phyloP scores from a whole-genome alignment of 1,140 invertebrate genomes.

The Micrasema minimum region DNA sequence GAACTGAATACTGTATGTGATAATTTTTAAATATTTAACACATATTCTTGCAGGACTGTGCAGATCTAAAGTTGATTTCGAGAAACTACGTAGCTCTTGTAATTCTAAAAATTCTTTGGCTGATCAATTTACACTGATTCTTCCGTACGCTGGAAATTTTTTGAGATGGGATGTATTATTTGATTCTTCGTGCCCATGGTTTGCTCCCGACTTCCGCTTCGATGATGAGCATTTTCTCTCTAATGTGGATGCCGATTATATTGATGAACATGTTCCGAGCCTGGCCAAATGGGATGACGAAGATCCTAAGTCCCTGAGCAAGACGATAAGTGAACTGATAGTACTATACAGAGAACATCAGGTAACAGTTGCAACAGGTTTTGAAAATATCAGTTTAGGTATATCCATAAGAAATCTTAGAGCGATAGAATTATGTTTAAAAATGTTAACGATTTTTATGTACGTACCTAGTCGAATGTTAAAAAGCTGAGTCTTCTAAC shows the following conservation, averaged over 20 bases:
- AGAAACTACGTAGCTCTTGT: constrained; percentile 41
- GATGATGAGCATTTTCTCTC: constrained; percentile 69
- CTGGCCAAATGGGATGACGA: constrained; percentile 68
- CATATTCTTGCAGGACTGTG: constrained; percentile 42
- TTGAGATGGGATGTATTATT: constrained; percentile 60
- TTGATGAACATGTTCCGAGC: constrained; percentile 67
- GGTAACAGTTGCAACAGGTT: constrained; percentile 55
- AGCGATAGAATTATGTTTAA: too few species aligned
- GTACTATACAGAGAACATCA: constrained; percentile 68
- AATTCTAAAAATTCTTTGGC: constrained; percentile 41
- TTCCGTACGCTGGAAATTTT: constrained; percentile 59
- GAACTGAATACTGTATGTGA: background rate
- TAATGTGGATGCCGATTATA: constrained; percentile 63
- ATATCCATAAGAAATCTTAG: too few species aligned
- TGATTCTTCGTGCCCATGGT: constrained; percentile 56
- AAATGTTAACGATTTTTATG: too few species aligned
- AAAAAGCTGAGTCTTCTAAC: too few species aligned
- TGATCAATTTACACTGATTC: constrained; percentile 59
- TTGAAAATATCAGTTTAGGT: too few species aligned
- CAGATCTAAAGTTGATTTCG: constrained; percentile 48
- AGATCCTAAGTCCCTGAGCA: constrained; percentile 64
- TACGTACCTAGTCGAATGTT: too few species aligned
- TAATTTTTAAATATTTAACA: background rate
- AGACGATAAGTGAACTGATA: constrained; percentile 68
- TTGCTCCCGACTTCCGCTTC: constrained; percentile 66